phyloP scores from a whole-genome alignment of 2,113 vertebrate genomes.

The Thermophis baileyi region DNA sequence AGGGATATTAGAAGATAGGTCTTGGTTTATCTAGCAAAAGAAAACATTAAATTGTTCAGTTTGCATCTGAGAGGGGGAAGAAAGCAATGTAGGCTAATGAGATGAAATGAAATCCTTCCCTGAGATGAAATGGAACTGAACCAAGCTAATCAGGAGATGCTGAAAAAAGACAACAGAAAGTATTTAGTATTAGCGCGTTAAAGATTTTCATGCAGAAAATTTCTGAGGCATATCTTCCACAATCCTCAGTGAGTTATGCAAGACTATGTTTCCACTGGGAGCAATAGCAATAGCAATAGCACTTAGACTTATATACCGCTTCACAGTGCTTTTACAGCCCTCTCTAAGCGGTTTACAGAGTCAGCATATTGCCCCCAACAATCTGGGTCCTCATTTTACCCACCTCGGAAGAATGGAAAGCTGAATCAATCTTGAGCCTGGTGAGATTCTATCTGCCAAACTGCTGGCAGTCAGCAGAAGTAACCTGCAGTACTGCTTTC shows the following conservation, averaged over 20 bases:
- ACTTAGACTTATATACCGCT: too few species aligned
- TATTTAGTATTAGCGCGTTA: neutral
- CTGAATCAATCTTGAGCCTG: too few species aligned
- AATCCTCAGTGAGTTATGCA: neutral
- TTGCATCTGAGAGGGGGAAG: neutral
- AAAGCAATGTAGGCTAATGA: slow-evolving; percentile 1
- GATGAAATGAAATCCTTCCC: neutral
- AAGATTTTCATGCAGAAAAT: too few species aligned
- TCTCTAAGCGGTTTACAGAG: too few species aligned
- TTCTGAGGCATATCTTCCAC: neutral
- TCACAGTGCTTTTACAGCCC: too few species aligned
- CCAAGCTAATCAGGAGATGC: neutral
- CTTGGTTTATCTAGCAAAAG: neutral
- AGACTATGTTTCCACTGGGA: neutral
- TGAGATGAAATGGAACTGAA: neutral
- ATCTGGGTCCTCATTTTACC: too few species aligned
- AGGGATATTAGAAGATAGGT: neutral
- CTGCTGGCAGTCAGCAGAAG: too few species aligned
- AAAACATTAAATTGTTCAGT: slow-evolving; percentile 20
- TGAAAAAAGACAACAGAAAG: neutral
- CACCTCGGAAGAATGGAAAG: too few species aligned
- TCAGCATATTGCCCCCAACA: too few species aligned
- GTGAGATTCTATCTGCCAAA: too few species aligned
- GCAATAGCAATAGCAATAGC: too few species aligned
- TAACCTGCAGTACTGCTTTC: too few species aligned